phyloP scores from a whole-genome alignment of 2,888 invertebrate genomes.

The Busseola fusca region DNA sequence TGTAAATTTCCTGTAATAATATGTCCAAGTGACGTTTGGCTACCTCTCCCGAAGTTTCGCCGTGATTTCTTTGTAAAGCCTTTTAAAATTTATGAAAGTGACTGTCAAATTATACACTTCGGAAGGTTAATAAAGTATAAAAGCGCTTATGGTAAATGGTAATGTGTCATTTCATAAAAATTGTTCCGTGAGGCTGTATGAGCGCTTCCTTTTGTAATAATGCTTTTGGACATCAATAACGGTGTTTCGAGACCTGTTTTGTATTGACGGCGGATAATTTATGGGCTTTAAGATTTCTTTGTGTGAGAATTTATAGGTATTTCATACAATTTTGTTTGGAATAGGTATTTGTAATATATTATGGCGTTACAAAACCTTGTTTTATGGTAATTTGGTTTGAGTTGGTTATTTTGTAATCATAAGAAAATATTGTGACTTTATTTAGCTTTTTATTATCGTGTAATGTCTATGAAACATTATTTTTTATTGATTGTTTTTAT shows the following conservation, averaged over 20 bases:
- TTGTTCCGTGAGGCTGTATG: conserved; percentile 42
- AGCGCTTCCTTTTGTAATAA: conserved; percentile 41
- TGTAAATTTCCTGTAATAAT: conserved; percentile 73
- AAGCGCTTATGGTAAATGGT: conserved; percentile 67
- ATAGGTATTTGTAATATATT: conserved; percentile 12
- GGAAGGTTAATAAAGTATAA: conserved; percentile 74
- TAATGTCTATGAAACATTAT: too few species aligned
- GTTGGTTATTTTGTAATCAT: not conserved
- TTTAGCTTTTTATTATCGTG: not conserved
- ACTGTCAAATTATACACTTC: conserved; percentile 81
- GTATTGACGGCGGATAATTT: conserved; percentile 56
- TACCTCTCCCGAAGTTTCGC: conserved; percentile 62
- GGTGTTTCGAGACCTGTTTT: conserved; percentile 43
- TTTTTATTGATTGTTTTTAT: too few species aligned
- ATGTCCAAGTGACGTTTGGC: conserved; percentile 68
- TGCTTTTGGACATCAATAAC: conserved; percentile 57
- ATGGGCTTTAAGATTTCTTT: conserved; percentile 39
- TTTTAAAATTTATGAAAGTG: conserved; percentile 77
- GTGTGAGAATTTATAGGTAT: conserved; percentile 32
- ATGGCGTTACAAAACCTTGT: conserved; percentile 11
- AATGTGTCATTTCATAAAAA: conserved; percentile 70
- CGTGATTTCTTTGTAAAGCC: conserved; percentile 67
- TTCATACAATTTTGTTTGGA: conserved; percentile 34
- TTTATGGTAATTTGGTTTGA: conserved; percentile 10
- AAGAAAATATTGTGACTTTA: not conserved